Conservation (phyloP, 2,797 vertebrate genomes). For the Oreortyx pictus region DNA sequence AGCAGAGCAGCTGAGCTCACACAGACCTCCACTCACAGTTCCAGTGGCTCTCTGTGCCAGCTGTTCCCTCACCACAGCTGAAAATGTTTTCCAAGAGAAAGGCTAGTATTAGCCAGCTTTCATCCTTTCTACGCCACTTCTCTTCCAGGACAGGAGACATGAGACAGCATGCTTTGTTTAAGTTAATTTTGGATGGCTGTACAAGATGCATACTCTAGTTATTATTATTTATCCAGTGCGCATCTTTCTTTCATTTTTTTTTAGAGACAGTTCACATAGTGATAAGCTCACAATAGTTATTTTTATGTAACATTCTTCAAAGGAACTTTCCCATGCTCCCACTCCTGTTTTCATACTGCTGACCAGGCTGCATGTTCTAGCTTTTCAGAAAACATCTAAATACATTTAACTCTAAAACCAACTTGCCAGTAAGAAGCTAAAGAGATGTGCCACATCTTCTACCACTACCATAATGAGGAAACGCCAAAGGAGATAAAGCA, state of each 20-base stretch:
- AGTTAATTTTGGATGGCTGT: not conserved
- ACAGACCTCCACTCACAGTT: not conserved
- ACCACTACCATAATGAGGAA: not conserved
- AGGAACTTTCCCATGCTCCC: not conserved
- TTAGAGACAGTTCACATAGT: not conserved
- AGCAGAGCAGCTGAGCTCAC: not conserved
- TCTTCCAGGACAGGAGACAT: not conserved
- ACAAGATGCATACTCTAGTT: not conserved
- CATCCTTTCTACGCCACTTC: not conserved
- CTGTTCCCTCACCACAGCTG: not conserved
- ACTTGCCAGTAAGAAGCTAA: not conserved
- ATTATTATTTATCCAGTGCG: not conserved
- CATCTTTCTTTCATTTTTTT: not conserved
- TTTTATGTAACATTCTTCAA: conserved; percentile 9
- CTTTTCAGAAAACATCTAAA: not conserved
- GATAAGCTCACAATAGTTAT: not conserved
- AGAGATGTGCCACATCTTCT: not conserved
- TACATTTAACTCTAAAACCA: not conserved
- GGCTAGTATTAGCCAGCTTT: not conserved
- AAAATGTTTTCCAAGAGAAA: not conserved
- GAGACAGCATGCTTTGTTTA: not conserved
- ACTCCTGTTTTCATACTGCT: not conserved
- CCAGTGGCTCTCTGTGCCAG: not conserved
- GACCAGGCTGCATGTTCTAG: not conserved
- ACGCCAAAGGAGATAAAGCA: not conserved